phyloP scores from a whole-genome alignment of 1,140 invertebrate genomes.

The Laupala kohalensis region DNA sequence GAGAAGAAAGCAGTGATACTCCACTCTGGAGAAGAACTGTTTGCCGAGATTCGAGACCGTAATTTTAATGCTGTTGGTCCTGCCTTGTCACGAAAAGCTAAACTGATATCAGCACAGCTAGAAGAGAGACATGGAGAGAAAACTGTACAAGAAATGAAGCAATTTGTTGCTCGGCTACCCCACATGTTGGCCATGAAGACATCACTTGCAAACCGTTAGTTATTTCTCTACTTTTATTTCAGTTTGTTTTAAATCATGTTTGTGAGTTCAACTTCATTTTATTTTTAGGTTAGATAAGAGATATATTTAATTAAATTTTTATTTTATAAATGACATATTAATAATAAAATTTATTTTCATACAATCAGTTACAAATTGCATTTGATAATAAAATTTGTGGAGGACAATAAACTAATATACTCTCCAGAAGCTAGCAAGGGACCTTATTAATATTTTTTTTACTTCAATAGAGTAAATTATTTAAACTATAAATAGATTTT shows the following conservation, averaged over 20 bases:
- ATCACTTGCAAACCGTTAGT: constrained; percentile 54
- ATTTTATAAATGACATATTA: too few species aligned
- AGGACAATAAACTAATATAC: too few species aligned
- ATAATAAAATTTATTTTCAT: too few species aligned
- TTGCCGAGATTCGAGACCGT: constrained; percentile 79
- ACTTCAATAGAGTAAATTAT: too few species aligned
- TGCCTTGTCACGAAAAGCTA: constrained; percentile 75
- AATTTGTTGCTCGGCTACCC: constrained; percentile 80
- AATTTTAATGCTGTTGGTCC: constrained; percentile 87
- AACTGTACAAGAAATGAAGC: constrained; percentile 85
- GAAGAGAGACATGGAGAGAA: constrained; percentile 76
- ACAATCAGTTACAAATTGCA: too few species aligned
- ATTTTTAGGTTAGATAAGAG: too few species aligned
- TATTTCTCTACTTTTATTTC: neutral
- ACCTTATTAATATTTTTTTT: too few species aligned
- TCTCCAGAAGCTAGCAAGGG: too few species aligned
- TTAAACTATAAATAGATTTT: too few species aligned
- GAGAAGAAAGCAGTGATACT: constrained; percentile 75
- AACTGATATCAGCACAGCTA: constrained; percentile 70
- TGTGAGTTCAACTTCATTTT: too few species aligned
- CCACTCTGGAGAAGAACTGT: constrained; percentile 83
- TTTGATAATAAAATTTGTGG: too few species aligned
- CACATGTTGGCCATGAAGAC: constrained; percentile 72
- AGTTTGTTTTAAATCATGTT: neutral
- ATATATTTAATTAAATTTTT: too few species aligned